These are phyloP conservation scores for Psephotus haematonotus DNA, from an alignment of 2,113 vertebrate species.

Conservation along the genomic window DNA sequence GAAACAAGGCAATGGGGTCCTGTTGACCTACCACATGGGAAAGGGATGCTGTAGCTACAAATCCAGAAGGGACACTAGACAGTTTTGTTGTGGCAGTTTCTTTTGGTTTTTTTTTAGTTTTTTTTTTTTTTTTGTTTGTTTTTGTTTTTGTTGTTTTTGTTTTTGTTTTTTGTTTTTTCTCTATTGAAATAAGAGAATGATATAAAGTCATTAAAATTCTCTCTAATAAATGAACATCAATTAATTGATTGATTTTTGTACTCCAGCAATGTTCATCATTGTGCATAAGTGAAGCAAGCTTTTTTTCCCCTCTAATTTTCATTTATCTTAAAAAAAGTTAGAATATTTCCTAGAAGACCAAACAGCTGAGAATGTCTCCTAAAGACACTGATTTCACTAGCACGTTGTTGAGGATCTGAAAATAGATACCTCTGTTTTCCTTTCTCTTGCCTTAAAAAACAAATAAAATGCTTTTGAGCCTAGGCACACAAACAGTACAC, in stretches of 20 bases:
- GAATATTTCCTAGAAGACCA: not conserved
- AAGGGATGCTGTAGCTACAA: slow-evolving; percentile 27
- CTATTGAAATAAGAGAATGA: slow-evolving; percentile 55
- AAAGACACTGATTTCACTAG: not conserved
- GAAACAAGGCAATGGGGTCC: slow-evolving; percentile 17
- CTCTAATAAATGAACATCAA: not conserved
- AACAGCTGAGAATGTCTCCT: not conserved
- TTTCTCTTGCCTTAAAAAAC: not conserved
- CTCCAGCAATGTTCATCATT: not conserved
- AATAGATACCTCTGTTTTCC: not conserved
- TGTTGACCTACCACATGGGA: slow-evolving; percentile 56
- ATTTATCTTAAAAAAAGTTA: not conserved
- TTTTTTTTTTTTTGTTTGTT: too few species aligned
- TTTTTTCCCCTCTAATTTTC: not conserved
- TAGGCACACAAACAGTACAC: not conserved
- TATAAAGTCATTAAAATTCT: slow-evolving; percentile 44
- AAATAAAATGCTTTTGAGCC: not conserved
- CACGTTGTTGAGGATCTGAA: not conserved
- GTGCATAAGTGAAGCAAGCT: not conserved
- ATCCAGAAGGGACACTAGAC: slow-evolving; percentile 7
- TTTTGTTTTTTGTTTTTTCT: too few species aligned
- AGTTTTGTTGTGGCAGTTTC: not conserved
- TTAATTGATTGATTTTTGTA: not conserved
- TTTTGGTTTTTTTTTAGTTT: too few species aligned
- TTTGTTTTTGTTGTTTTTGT: too few species aligned